Base-by-base conservation (phyloP, 2,888 invertebrate genomes). In the Venusia cambrica region DNA sequence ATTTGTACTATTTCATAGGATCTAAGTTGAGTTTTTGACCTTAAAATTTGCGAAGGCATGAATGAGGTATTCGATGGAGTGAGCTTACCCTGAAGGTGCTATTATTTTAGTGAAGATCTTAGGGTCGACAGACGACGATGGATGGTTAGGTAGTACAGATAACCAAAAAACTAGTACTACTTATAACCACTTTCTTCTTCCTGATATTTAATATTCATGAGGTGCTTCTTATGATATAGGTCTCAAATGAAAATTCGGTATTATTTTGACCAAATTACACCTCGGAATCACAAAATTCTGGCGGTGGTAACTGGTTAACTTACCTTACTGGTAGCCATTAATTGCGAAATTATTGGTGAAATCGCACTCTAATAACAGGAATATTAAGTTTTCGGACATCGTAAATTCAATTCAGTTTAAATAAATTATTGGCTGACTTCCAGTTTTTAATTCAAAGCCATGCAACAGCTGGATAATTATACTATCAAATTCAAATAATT, bases 191-290 rank as follows among this genome's bases (percentile, higher is more conserved):
- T n/a, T n/a, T n/a, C n/a, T n/a, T n/a, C n/a, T 9, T 3, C 1
- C 25, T 20, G n/a, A 17, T 15, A 28, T 27, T 46, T 41, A 46
- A 39, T 44, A 45, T 49, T 41, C 43, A 40, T 14, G 16, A 24
- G 19, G 25, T 31, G 46, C 28, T 20, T 16, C 19, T 2, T 20
- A 16, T 24, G 39, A 35, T 35, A 31, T 19, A 10, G 4, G 9
- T n/a, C 21, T 4, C 28, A 13, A 37, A 37, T 37, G 28, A 11
- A 38, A 44, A n/a, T n/a, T 30, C 24, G 14, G 29, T 24, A 45
- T 45, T 42, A 39, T 40, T 44, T 39, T 14, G 18, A 10, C 14
- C 20, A 44, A 44, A 49, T 46, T 49, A 49, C 39, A 49, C 27
- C 28, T 24, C 20, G 4, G 28, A 22, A 27, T 6, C 22, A 9